These are phyloP conservation scores for Elysia crispata DNA, from an alignment of 2,888 invertebrate genomes.

Conservation along the genomic window DNA sequence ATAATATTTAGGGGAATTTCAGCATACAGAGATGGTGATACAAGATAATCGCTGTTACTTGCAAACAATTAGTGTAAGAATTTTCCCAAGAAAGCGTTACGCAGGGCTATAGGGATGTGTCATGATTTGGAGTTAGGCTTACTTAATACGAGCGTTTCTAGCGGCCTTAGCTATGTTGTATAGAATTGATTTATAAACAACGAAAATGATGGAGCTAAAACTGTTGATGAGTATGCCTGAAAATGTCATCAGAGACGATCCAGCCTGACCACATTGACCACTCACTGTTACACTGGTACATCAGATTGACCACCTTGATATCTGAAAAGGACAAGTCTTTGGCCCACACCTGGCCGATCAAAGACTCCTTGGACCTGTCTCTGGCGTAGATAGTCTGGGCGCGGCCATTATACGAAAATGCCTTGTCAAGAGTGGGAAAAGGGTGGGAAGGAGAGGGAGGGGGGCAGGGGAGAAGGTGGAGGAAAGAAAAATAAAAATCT, in stretches of 20 bases:
- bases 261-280: no score
- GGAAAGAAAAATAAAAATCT: neutral
- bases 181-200: neutral
- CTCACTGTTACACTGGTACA: conserved; percentile 70
- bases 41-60: no score
- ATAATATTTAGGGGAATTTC: no score
- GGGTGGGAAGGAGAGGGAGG: neutral
- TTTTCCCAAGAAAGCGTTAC: no score
- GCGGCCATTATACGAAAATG: conserved; percentile 68
- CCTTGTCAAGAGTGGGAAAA: conserved; percentile 54
- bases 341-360: conserved; percentile 65
- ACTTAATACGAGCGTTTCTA: no score
- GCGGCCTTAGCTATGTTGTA: no score
- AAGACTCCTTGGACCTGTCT: conserved; percentile 57
- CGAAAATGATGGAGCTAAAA: neutral
- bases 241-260: no score
- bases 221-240: no score
- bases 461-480: neutral
- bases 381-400: conserved; percentile 64
- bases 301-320: conserved; percentile 68
- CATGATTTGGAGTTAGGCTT: no score
- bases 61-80: no score
- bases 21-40: no score
- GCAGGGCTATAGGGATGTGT: no score
- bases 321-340: conserved; percentile 70